Conservation (phyloP, 2,113 vertebrate genomes). For the Urocitellus parryii region DNA sequence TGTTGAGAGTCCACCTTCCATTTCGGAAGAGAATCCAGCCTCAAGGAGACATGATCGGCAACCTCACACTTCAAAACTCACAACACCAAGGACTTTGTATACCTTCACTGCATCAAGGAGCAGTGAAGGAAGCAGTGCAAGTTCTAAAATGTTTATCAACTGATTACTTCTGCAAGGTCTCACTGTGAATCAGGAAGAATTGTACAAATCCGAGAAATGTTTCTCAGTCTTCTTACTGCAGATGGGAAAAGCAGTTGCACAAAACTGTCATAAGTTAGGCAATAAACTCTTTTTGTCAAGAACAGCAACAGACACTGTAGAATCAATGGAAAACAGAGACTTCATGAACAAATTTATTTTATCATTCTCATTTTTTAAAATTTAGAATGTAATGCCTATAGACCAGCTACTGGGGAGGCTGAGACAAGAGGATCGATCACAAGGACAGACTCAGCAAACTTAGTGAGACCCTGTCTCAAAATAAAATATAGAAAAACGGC, state of each 20-base stretch:
- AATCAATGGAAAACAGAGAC: neutral
- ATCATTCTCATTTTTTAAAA: neutral
- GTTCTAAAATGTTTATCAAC: neutral
- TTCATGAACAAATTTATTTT: neutral
- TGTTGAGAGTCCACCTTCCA: too few species aligned
- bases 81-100: fast-evolving
- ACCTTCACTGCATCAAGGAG: neutral
- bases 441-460: too few species aligned
- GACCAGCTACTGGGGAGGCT: too few species aligned
- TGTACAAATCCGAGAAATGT: neutral
- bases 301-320: neutral
- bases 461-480: too few species aligned
- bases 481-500: too few species aligned
- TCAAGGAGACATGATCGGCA: neutral
- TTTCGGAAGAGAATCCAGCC: neutral
- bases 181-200: neutral
- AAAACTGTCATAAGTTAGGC: neutral
- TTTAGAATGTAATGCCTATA: too few species aligned
- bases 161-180: neutral
- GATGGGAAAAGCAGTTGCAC: neutral
- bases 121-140: too few species aligned
- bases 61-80: neutral
- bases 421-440: too few species aligned
- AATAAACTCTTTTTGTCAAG: neutral
- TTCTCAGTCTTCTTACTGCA: neutral